A percentile compares a stretch with the other conserved stretches of the same genome.
Conservation (phyloP, 1,140 invertebrate species). For the Xylocopa sonorina region DNA sequence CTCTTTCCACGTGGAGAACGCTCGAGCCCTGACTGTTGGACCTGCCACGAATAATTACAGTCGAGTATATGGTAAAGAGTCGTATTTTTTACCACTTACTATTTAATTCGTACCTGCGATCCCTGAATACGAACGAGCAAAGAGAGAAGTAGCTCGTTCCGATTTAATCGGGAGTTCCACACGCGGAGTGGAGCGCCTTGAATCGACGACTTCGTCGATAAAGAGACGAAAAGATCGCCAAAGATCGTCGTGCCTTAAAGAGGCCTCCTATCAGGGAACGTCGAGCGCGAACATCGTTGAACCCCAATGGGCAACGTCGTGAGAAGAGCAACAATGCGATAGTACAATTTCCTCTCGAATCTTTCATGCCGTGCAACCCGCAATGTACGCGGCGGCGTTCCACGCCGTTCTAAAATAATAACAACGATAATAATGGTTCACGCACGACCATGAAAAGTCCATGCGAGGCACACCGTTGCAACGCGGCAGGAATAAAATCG, state of each 20-base stretch:
- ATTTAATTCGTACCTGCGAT: not conserved
- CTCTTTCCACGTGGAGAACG: no score
- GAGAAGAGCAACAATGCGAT: not conserved
- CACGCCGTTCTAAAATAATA: not conserved
- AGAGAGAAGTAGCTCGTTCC: not conserved
- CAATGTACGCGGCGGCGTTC: no score
- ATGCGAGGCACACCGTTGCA: not conserved
- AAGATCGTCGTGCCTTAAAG: no score
- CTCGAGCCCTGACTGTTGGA: no score
- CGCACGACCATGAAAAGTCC: constrained; percentile 21
- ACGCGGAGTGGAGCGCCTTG: no score
- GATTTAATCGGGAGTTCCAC: no score
- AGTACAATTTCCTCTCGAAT: constrained; percentile 15
- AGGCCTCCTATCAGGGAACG: no score
- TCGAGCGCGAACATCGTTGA: no score
- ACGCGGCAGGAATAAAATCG: constrained; percentile 15
- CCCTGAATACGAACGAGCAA: not conserved
- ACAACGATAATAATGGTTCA: constrained; percentile 18
- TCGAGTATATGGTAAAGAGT: not conserved
- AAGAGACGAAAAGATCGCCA: no score
- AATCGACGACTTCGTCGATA: no score
- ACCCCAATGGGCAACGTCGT: not conserved
- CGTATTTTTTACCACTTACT: not conserved
- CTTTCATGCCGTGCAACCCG: not conserved
- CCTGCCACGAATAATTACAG: no score